These are phyloP conservation scores for mouse (Mus musculus) DNA, from an alignment of 2,113 vertebrate species.

Conservation along the genomic window GRCm39 chr14:120845501-120846000, in stretches of 20 bases:
- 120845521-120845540: neutral
- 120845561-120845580: constrained; percentile 49
- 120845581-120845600: constrained; percentile 39
- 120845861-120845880: neutral
- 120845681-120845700: neutral
- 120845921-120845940: neutral
- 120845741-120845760: neutral
- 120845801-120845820: neutral
- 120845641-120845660: constrained; percentile 1
- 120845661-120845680: neutral
- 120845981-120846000: neutral
- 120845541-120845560: constrained; percentile 6
- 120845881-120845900: neutral
- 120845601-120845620: constrained; percentile 24
- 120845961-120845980: neutral
- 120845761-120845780: neutral
- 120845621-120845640: neutral
- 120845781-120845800: neutral
- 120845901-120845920: neutral
- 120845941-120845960: neutral
- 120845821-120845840: neutral
- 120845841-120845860: neutral
- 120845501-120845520: neutral
- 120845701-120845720: neutral
- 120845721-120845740: neutral